Conservation (phyloP, 2,797 vertebrate genomes). For the Rhinatrema bivittatum region DNA sequence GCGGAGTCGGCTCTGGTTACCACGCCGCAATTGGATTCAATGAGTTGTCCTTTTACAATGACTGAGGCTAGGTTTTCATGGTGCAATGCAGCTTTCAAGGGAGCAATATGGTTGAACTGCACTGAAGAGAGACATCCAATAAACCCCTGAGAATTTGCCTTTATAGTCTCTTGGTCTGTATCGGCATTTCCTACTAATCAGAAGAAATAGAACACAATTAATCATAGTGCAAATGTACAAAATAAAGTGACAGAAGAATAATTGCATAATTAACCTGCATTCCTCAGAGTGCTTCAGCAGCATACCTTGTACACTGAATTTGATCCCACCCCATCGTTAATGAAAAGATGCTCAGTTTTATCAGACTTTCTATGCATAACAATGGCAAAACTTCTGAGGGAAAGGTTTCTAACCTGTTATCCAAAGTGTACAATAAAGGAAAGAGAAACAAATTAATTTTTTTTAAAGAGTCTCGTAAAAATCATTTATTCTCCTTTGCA, state of each 20-base stretch:
- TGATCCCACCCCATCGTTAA: neutral
- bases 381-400: neutral
- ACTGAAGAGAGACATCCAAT: conserved; percentile 82
- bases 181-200: conserved; percentile 54
- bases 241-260: conserved; percentile 20
- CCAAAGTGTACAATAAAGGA: conserved; percentile 4
- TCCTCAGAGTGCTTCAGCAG: neutral
- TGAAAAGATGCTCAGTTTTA: neutral
- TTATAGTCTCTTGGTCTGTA: conserved; percentile 69
- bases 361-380: neutral
- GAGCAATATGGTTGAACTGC: conserved; percentile 78
- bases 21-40: conserved; percentile 68
- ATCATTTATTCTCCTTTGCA: neutral
- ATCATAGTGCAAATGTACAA: conserved; percentile 8
- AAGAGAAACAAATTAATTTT: neutral
- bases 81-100: conserved; percentile 77
- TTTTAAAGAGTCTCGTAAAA: conserved; percentile 8
- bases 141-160: conserved; percentile 73
- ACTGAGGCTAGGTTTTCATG: conserved; percentile 57
- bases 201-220: conserved; percentile 23
- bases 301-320: neutral
- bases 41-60: conserved; percentile 60
- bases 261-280: conserved; percentile 34
- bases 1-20: conserved; percentile 57
- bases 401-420: neutral